phyloP scores from a whole-genome alignment of 2,797 vertebrate species.

The Phaenicophaeus curvirostris region DNA sequence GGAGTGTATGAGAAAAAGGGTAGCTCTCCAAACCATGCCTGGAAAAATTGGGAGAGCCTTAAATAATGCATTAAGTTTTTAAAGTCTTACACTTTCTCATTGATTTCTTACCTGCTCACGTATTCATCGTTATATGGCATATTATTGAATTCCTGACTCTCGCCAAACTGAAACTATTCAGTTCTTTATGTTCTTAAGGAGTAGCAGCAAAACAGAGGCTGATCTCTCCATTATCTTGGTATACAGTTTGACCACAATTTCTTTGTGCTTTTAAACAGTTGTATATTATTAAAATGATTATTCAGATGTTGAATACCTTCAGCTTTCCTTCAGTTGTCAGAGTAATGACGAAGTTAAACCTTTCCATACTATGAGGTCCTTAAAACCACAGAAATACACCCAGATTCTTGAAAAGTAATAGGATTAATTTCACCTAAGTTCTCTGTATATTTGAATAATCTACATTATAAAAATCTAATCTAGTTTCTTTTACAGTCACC shows the following conservation, averaged over 20 bases:
- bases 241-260: background rate
- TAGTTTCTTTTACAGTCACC: background rate
- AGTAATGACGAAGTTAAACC: background rate
- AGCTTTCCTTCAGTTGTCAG: background rate
- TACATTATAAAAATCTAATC: background rate
- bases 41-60: slow-evolving; percentile 6
- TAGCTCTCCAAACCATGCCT: background rate
- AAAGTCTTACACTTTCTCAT: slow-evolving; percentile 33
- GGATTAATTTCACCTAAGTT: background rate
- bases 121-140: slow-evolving; percentile 16
- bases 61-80: slow-evolving; percentile 38
- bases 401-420: background rate
- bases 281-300: background rate
- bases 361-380: background rate
- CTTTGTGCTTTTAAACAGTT: background rate
- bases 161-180: background rate
- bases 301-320: background rate
- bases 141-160: slow-evolving; percentile 25
- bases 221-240: background rate
- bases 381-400: background rate
- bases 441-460: background rate
- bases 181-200: background rate
- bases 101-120: slow-evolving; percentile 15
- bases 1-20: background rate
- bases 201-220: background rate